These are phyloP conservation scores for Erebia palarica DNA, from an alignment of 2,888 invertebrate genomes.

Conservation along the genomic window DNA sequence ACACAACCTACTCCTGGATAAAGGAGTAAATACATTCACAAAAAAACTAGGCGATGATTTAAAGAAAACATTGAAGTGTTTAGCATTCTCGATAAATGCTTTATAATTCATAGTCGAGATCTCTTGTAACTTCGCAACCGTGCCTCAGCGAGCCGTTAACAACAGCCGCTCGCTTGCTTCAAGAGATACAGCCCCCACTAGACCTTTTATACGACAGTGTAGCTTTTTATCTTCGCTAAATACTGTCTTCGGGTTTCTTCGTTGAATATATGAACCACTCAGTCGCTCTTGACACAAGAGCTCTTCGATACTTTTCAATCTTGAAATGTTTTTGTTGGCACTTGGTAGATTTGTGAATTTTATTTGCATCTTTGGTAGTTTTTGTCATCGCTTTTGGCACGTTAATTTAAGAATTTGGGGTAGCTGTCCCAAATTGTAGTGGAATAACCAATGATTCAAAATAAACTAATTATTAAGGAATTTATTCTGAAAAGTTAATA, in stretches of 20 bases:
- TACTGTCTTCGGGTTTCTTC: slow-evolving; percentile 45
- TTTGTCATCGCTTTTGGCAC: too few species aligned
- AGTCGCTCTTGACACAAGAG: slow-evolving; percentile 1
- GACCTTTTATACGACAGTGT: slow-evolving; percentile 47
- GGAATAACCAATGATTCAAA: too few species aligned
- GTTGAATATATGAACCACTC: slow-evolving; percentile 39
- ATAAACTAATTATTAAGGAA: too few species aligned
- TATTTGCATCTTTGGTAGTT: neutral
- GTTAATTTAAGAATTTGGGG: too few species aligned
- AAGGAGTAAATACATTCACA: neutral
- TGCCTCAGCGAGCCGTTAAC: slow-evolving; percentile 47
- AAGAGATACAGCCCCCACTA: slow-evolving; percentile 48
- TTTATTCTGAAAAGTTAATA: too few species aligned
- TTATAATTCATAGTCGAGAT: slow-evolving; percentile 40
- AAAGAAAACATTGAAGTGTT: neutral
- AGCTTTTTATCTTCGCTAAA: slow-evolving; percentile 48
- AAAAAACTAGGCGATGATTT: neutral
- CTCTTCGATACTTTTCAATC: slow-evolving; percentile 14
- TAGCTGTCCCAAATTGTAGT: too few species aligned
- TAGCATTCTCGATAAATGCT: slow-evolving; percentile 14
- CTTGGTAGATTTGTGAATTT: neutral
- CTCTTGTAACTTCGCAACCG: slow-evolving; percentile 41
- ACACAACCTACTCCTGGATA: too few species aligned
- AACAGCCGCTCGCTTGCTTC: slow-evolving; percentile 43
- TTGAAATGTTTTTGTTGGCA: slow-evolving; percentile 1